phyloP scores from a whole-genome alignment of 2,797 vertebrate species.

The Aulostomus chinensis region DNA sequence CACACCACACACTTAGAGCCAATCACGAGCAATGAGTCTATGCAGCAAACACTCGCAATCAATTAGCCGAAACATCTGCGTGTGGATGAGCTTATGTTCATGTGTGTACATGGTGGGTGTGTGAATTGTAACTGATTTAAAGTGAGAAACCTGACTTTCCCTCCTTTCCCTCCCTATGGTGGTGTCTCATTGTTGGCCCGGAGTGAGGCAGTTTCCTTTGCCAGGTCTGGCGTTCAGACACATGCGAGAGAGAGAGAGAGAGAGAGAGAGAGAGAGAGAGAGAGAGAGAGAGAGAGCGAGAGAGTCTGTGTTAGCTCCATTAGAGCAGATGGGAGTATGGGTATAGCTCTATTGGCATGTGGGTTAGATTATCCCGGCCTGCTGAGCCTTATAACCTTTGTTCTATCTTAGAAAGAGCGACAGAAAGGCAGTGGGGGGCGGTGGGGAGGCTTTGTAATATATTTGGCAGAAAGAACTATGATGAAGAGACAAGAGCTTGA shows the following conservation, averaged over 20 bases:
- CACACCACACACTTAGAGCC: constrained; percentile 68
- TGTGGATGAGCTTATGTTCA: constrained; percentile 31
- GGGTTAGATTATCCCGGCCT: constrained; percentile 68
- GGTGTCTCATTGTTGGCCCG: constrained; percentile 53
- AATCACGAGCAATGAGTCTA: constrained; percentile 64
- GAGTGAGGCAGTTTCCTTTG: constrained; percentile 39
- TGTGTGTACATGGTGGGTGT: constrained; percentile 19
- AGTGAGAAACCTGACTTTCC: constrained; percentile 57
- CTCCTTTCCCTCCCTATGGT: constrained; percentile 49
- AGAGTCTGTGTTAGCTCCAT: constrained; percentile 50
- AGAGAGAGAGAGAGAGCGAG: too few relatives aligned
- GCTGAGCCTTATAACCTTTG: constrained; percentile 55
- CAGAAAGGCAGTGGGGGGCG: constrained; percentile 4
- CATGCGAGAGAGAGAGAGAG: constrained; percentile 6
- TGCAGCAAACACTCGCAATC: constrained; percentile 46
- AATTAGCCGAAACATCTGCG: constrained; percentile 65
- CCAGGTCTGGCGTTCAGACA: constrained; percentile 55
- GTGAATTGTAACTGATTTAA: constrained; percentile 61
- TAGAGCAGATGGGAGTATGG: constrained; percentile 62
- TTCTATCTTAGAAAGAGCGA: constrained; percentile 48
- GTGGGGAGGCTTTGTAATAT: constrained; percentile 42
- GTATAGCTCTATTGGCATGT: constrained; percentile 68
- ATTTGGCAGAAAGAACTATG: constrained; percentile 45
- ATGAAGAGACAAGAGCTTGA: constrained; percentile 25
- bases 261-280: too few relatives aligned